A percentile compares a stretch with the other conserved stretches of the same genome.
Evolutionary conservation across 2,888 invertebrate species (phyloP).

Genomic region (Chymomyza amoena): DNA sequence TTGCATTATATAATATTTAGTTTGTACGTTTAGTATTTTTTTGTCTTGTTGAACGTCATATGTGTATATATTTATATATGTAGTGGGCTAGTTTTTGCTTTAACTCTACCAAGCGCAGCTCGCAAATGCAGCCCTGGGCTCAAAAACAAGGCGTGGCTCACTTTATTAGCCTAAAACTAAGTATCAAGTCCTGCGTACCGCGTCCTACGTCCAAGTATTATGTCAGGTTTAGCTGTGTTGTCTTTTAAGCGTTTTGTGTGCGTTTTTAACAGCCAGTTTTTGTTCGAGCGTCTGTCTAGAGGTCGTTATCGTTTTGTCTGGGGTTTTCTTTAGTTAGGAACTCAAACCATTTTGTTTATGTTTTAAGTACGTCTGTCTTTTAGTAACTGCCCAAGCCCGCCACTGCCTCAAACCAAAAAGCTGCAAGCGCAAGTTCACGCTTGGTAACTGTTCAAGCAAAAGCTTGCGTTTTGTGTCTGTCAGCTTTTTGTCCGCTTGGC

Average conservation of each 20-base stretch:
- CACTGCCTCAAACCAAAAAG: no score
- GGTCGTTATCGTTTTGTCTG: not conserved
- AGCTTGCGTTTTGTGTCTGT: not conserved
- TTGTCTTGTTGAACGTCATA: slow-evolving; percentile 49
- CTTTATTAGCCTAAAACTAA: slow-evolving; percentile 42
- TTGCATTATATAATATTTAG: slow-evolving; percentile 4
- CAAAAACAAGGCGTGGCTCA: not conserved
- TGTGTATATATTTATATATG: slow-evolving; percentile 16
- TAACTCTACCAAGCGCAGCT: not conserved
- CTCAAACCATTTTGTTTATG: slow-evolving; percentile 68
- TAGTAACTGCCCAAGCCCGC: slow-evolving; percentile 8
- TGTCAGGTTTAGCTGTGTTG: slow-evolving; percentile 8
- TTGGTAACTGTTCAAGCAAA: no score
- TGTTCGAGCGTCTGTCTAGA: slow-evolving; percentile 12
- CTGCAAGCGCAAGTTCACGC: no score
- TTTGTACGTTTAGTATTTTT: not conserved
- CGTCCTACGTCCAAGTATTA: not conserved
- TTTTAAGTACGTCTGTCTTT: slow-evolving; percentile 42
- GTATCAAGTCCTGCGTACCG: slow-evolving; percentile 1
- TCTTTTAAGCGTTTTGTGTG: slow-evolving; percentile 36
- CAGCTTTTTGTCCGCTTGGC: slow-evolving; percentile 4
- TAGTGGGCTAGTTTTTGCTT: not conserved
- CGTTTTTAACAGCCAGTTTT: slow-evolving; percentile 61
- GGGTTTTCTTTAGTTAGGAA: slow-evolving; percentile 62
- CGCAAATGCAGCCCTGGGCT: not conserved